These are phyloP conservation scores for Trididemnum nubilum DNA, from an alignment of 23 tunicate species.

Conservation along the genomic window DNA sequence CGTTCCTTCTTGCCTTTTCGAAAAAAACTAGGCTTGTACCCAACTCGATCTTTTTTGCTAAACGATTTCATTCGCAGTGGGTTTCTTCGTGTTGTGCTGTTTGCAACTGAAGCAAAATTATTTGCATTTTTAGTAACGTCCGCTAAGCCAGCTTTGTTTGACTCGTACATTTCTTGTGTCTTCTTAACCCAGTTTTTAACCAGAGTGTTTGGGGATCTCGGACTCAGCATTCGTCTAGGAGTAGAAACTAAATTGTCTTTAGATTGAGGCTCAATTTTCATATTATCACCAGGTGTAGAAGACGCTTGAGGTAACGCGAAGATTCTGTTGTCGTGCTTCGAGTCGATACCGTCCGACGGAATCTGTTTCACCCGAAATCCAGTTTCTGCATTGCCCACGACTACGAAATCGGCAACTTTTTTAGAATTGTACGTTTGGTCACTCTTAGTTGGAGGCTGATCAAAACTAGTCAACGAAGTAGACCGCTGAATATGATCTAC, in stretches of 20 bases:
- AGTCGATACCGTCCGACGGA: neutral
- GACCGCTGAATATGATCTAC: neutral
- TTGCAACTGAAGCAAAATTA: too few relatives aligned
- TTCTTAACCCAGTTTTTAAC: constrained; percentile 79
- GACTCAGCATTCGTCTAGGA: constrained; percentile 28
- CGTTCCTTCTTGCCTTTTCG: constrained; percentile 11
- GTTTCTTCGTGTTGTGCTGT: constrained; percentile 9
- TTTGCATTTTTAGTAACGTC: neutral
- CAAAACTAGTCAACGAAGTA: neutral
- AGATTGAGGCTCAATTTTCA: neutral
- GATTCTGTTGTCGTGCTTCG: neutral
- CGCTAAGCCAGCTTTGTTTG: neutral
- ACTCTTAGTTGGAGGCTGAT: neutral
- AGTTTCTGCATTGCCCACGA: constrained; percentile 44
- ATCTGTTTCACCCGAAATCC: constrained; percentile 42
- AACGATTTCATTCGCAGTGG: constrained; percentile 50
- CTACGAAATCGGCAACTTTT: neutral
- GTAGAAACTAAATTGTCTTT: constrained; percentile 13
- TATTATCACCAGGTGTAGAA: constrained; percentile 77
- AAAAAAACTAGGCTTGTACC: neutral
- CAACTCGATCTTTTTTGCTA: constrained; percentile 45
- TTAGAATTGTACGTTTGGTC: neutral
- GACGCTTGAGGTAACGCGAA: constrained; percentile 50
- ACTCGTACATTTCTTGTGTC: constrained; percentile 53
- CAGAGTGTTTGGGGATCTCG: constrained; percentile 63